Evolutionary conservation across 2,113 vertebrate genomes (phyloP).

Genomic region (Pelvicachromis taeniatus): DNA sequence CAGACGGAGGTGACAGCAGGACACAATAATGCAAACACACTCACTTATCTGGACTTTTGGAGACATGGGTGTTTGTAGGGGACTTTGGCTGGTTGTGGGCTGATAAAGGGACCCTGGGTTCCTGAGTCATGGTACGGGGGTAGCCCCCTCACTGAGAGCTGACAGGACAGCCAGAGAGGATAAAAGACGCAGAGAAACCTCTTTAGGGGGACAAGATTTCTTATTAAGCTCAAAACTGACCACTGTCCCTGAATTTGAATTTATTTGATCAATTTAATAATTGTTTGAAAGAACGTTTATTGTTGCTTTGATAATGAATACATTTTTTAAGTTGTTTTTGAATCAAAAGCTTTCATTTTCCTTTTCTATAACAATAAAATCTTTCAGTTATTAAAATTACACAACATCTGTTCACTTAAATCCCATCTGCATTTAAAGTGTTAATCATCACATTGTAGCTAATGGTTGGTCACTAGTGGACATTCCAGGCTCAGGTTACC

Average conservation of each 20-base stretch:
- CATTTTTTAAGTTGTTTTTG: neutral
- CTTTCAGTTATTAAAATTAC: neutral
- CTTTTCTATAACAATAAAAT: neutral
- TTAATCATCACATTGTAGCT: neutral
- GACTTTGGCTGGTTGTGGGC: constrained; percentile 29
- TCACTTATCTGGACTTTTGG: constrained; percentile 82
- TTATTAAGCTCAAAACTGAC: fast-evolving
- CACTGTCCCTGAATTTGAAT: neutral
- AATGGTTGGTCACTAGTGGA: neutral
- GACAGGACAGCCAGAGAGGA: constrained; percentile 66
- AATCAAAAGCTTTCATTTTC: too few species aligned
- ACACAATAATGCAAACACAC: neutral
- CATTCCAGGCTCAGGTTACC: neutral
- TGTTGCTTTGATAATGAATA: neutral
- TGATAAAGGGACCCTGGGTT: constrained; percentile 84
- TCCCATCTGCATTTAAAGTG: neutral
- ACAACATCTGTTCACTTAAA: neutral
- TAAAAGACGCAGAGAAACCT: neutral
- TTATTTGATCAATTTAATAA: neutral
- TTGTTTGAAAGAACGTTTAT: fast-evolving
- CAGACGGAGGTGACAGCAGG: constrained; percentile 10
- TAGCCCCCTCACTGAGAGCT: constrained; percentile 75
- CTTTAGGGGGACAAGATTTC: neutral
- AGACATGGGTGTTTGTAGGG: constrained; percentile 44
- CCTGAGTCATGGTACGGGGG: constrained; percentile 74